Evolutionary conservation across 2,888 invertebrate species (phyloP), one percentile per base, ranked within the genome.

Genomic region (Catocala nupta): DNA sequence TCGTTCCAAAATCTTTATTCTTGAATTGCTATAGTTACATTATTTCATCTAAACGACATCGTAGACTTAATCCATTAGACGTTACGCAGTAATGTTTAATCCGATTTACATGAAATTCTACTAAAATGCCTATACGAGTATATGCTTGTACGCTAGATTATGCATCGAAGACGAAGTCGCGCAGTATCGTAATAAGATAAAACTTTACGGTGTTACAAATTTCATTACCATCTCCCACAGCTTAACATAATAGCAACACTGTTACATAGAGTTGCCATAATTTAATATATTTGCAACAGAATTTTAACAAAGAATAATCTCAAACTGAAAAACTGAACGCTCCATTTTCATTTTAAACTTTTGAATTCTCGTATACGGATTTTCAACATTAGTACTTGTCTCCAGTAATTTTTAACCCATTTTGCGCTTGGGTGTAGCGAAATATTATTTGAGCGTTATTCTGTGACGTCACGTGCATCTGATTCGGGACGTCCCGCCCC

Each of bases 381-480:
- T 71, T 79, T 58, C 67, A 71, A 75, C 73, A 73, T 71, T 71
- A 71, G 69, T 71, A 65, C 68, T 71, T 65, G 66, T 77, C 69
- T 70, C 60, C 49, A 60, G 70, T 75, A 75, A 77, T 81, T 77
- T 80, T 75, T 73, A 77, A 74, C 70, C 68, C 74, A 73, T 76
- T 80, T 77, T 71, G 73, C 65, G 66, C 77, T 80, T 75, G 73
- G 66, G 75, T 79, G 76, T 81, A 73, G 76, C 79, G 76, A 80
- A 84, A 83, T 84, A 88, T 89, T 87, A 89, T 88, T 88, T 80
- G 82, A 78, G 80, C 85, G 86, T 88, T 88, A 87, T 81, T 82
- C 81, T 63, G 81, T 86, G 88, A 89, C 90, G 90, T 91, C 92
- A 92, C 91, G 91, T 90, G 91, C 90, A 89, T 89, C 89, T 91